A percentile compares a stretch with the other conserved stretches of the same genome.
These are phyloP conservation scores for Ruditapes philippinarum DNA, from an alignment of 1,140 invertebrate genomes.

Conservation along the genomic window DNA sequence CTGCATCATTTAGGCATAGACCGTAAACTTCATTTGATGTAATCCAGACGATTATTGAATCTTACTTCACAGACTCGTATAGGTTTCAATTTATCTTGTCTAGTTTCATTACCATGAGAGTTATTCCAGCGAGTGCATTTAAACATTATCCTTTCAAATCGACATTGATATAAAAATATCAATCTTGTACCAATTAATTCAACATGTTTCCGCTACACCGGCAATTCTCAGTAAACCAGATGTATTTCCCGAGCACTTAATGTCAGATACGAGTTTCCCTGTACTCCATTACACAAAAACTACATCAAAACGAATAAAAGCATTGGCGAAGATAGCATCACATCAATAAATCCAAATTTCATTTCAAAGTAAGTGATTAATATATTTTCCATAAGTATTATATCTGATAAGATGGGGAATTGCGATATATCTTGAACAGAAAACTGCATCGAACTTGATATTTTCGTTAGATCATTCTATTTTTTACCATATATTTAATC, in stretches of 20 bases:
- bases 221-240: too few relatives aligned
- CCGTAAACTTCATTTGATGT: too few relatives aligned
- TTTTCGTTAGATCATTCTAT: not conserved
- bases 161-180: slow-evolving; percentile 3
- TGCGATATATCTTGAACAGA: not conserved
- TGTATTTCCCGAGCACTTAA: too few relatives aligned
- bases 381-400: not conserved
- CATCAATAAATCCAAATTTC: not conserved
- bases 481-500: not conserved
- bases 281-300: not conserved
- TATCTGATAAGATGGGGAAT: not conserved
- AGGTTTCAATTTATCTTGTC: not conserved
- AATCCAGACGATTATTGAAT: too few relatives aligned
- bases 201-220: not conserved
- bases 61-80: not conserved
- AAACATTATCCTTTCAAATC: not conserved
- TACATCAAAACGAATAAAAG: not conserved
- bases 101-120: not conserved
- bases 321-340: not conserved
- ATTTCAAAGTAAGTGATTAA: not conserved
- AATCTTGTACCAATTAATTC: not conserved
- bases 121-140: not conserved
- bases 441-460: not conserved
- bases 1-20: too few relatives aligned
- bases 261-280: not conserved